Percentiles rank a stretch among this genome's conserved stretches.
These are phyloP conservation scores for Phodopus roborovskii DNA, from an alignment of 2,113 vertebrate species.

Conservation along the genomic window DNA sequence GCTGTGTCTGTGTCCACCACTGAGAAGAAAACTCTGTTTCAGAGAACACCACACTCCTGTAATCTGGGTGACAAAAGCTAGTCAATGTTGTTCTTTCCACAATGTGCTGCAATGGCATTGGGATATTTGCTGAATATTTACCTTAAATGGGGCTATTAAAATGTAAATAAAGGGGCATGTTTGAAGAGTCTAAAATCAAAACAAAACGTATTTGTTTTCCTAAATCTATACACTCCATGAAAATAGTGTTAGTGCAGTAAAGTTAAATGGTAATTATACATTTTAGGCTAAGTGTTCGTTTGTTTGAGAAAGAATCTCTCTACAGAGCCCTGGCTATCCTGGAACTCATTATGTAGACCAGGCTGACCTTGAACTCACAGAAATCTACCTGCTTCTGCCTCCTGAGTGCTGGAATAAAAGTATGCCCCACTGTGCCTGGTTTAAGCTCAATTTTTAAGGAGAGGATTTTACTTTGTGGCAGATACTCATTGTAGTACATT, in stretches of 20 bases:
- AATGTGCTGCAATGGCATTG: background rate
- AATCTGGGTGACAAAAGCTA: background rate
- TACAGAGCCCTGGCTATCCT: background rate
- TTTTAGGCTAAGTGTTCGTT: background rate
- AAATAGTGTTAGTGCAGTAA: background rate
- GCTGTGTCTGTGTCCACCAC: background rate
- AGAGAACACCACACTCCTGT: background rate
- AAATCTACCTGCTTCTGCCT: background rate
- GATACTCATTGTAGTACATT: background rate
- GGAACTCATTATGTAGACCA: background rate
- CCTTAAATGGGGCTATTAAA: background rate
- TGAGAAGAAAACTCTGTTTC: background rate
- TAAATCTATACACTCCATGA: background rate
- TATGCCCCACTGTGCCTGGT: background rate
- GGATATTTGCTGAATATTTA: background rate
- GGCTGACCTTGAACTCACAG: background rate
- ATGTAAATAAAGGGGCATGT: background rate
- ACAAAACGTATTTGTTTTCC: background rate
- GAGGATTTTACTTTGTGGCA: background rate
- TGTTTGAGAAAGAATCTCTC: background rate
- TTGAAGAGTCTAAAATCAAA: background rate
- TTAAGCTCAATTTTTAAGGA: background rate
- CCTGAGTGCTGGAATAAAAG: background rate
- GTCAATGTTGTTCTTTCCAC: background rate
- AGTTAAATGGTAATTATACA: background rate